Percentiles rank a stretch among this genome's conserved stretches.
phyloP scores from a whole-genome alignment of 2,888 invertebrate genomes.

The Trissoscelio sp. region DNA sequence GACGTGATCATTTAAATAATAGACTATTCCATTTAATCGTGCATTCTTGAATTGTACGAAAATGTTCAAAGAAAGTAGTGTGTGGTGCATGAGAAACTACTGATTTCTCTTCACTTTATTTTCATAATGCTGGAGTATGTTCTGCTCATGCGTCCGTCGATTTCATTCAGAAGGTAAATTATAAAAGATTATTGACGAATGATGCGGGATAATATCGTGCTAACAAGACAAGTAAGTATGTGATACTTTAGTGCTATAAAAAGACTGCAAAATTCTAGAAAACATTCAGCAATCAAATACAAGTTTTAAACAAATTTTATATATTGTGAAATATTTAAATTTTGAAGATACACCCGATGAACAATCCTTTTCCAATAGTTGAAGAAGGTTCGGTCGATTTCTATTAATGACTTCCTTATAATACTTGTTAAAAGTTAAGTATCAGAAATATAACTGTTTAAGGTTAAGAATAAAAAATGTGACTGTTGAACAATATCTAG shows the following conservation, averaged over 20 bases:
- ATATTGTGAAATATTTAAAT: too few relatives aligned
- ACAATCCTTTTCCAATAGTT: too few relatives aligned
- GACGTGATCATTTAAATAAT: conserved; percentile 58
- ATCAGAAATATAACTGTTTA: too few relatives aligned
- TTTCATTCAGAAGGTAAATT: conserved; percentile 31
- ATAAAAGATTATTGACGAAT: conserved; percentile 32
- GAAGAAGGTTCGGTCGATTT: too few relatives aligned
- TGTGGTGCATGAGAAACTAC: conserved; percentile 49
- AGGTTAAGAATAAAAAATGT: too few relatives aligned
- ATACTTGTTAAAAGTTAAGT: too few relatives aligned
- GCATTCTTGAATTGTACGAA: conserved; percentile 52
- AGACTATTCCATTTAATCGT: conserved; percentile 48
- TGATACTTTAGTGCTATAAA: too few relatives aligned
- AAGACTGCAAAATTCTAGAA: conserved; percentile 3
- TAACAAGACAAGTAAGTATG: background rate
- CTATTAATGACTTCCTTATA: too few relatives aligned
- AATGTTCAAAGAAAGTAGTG: conserved; percentile 44
- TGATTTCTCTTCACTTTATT: conserved; percentile 63
- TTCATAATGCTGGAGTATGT: conserved; percentile 45
- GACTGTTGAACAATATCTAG: too few relatives aligned
- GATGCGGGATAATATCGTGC: conserved; percentile 16
- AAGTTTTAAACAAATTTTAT: too few relatives aligned
- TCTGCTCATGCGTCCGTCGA: conserved; percentile 22
- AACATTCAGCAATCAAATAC: too few relatives aligned
- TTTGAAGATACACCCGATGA: too few relatives aligned